Evolutionary conservation across 2,888 invertebrate species (phyloP), one percentile per base, ranked within the genome.

Genomic region (Rhyacophila evoluta): DNA sequence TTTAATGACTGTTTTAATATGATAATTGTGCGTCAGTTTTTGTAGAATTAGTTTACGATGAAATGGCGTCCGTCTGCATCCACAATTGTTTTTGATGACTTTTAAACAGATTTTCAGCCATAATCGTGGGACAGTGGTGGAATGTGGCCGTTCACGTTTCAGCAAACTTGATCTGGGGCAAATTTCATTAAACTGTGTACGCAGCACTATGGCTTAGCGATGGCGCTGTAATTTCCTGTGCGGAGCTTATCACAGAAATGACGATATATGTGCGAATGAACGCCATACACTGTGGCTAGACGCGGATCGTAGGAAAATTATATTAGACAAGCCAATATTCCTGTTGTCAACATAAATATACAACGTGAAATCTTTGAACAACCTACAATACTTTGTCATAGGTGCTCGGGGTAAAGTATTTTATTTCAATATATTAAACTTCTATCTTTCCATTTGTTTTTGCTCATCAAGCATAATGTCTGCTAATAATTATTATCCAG

Each of bases 61-160:
- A n/a, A n/a, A n/a, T n/a, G n/a, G n/a, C n/a, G n/a, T n/a, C n/a
- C n/a, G n/a, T 39, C 12, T 37, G 8, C 37, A 1, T 6, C n/a
- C n/a, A n/a, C 12, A 41, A 55, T 55, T 55, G 41, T 55, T 55
- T 55, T 55, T 19, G 55, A 1, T 10, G 55, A 55, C 55, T 55
- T 55, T 55, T 55, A 19, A 75, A 69, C 11, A 38, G 39, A 36
- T 74, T 74, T 74, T 68, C 27, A 68, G n/a, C 15, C 19, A 55
- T 55, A 55, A 55, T 19, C 55, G 19, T 10, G 29, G 70, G 82
- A 81, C 85, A 85, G 85, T 85, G 84, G 85, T 85, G 86, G 87
- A 85, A 87, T 86, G 87, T 70, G 72, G 78, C 69, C 67, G 80
- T 74, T 69, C 75, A 71, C 72, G 71, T 77, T 41, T 70, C 74